phyloP scores from a whole-genome alignment of 1,140 invertebrate species.

The Hylyphantes graminicola region DNA sequence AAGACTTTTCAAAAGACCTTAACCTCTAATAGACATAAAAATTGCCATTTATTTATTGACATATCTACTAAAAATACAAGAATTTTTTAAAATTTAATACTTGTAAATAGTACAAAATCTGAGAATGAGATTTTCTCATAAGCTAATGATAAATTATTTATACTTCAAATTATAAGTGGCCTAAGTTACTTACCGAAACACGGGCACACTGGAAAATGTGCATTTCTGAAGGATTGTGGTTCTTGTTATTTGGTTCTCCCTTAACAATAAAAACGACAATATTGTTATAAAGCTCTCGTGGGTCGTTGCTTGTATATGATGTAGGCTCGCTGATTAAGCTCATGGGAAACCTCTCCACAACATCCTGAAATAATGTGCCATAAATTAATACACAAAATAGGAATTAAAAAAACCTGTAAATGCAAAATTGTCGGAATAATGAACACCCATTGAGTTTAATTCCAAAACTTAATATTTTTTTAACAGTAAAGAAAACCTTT shows the following conservation, averaged over 20 bases:
- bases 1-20: too few species aligned
- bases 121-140: background rate
- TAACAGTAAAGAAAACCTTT: too few species aligned
- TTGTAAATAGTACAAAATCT: background rate
- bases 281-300: constrained; percentile 98
- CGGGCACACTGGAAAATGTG: constrained; percentile 90
- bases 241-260: constrained; percentile 72
- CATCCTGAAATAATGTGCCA: constrained; percentile 69
- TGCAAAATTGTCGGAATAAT: too few species aligned
- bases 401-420: too few species aligned
- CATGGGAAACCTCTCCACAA: constrained; percentile 95
- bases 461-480: too few species aligned
- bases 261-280: constrained; percentile 95
- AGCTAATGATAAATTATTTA: too few species aligned
- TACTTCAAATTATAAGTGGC: background rate
- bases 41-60: too few species aligned
- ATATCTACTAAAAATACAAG: too few species aligned
- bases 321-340: constrained; percentile 93
- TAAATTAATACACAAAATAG: too few species aligned
- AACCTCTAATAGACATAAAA: too few species aligned
- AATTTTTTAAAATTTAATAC: too few species aligned
- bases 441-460: too few species aligned
- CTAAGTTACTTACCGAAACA: constrained; percentile 70
- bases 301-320: constrained; percentile 95
- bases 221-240: constrained; percentile 83